Evolutionary conservation across 2,888 invertebrate species (phyloP).

Genomic region (Oscheius sp.): DNA sequence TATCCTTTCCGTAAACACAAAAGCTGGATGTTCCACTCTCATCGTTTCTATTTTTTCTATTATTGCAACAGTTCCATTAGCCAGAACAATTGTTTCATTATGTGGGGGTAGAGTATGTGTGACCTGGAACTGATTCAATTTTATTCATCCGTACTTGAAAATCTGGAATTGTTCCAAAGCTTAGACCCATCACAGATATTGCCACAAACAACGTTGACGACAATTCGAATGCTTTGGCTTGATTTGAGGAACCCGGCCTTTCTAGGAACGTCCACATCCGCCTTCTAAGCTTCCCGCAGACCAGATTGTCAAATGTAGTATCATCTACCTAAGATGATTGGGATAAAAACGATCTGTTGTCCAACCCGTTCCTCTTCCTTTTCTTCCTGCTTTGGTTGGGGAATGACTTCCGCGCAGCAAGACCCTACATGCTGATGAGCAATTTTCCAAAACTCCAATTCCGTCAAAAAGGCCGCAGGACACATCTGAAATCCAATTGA

Average conservation of each 20-base stretch:
- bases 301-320: slow-evolving; percentile 67
- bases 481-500: slow-evolving; percentile 49
- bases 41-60: slow-evolving; percentile 64
- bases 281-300: slow-evolving; percentile 64
- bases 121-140: slow-evolving; percentile 48
- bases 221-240: slow-evolving; percentile 68
- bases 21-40: slow-evolving; percentile 68
- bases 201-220: slow-evolving; percentile 68
- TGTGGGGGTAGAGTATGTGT: slow-evolving; percentile 64
- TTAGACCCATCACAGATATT: slow-evolving; percentile 68
- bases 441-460: slow-evolving; percentile 69
- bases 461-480: slow-evolving; percentile 65
- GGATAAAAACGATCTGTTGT: neutral
- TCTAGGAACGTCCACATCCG: slow-evolving; percentile 70
- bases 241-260: slow-evolving; percentile 53
- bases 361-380: slow-evolving; percentile 66
- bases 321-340: slow-evolving; percentile 61
- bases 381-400: slow-evolving; percentile 59
- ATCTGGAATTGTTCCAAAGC: slow-evolving; percentile 69
- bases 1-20: slow-evolving; percentile 70
- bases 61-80: slow-evolving; percentile 63
- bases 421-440: slow-evolving; percentile 62
- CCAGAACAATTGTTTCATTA: slow-evolving; percentile 62
- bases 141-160: slow-evolving; percentile 56
- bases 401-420: slow-evolving; percentile 67